Evolutionary conservation across 2,113 vertebrate species (phyloP), one percentile per base, ranked within the genome.

Genomic region (Elephantulus edwardii): DNA sequence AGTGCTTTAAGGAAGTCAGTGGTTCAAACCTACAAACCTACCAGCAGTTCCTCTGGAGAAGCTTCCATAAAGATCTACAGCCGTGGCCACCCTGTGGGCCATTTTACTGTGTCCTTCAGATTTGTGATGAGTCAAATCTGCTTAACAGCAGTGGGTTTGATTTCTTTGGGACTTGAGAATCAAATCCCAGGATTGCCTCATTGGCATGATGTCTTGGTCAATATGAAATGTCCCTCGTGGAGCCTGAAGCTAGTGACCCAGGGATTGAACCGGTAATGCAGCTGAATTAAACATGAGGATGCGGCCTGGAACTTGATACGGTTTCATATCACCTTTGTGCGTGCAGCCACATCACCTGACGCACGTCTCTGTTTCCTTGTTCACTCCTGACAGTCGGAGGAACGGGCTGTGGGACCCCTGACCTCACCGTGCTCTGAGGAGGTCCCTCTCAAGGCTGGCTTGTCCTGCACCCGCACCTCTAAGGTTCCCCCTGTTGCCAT

Each of bases 401-500:
- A 92, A 89, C 89, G 44, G 38, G 28, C 42, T 33, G 17, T 33
- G 85, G 87, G 84, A 77, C 92, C 81, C 78, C 19, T 0, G 95
- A 94, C 70, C 92, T 66, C 71, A 28, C 56, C 56, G 78, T 28
- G 26, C 46, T 92, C 83, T 66, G 58, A 79, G 81, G 46, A 88
- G 78, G 64, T 72, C 62, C 19, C n/a, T 70, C 91, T 93, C 85
- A 75, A 60, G 89, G 76, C 86, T 66, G 79, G 71, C 60, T 92
- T 81, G 78, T 88, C 81, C 33, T 6, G 24, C 22, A 26, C 84
- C 88, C 89, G 24, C 22, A 26, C 84, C 88, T 91, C 48, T 90
- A 91, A 66, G n/a, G 71, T 93, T 93, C 91, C 94, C 54, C 56
- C 35, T 40, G 84, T 91, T 93, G 78, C 84, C 70, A 85, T 38